Base-by-base conservation (phyloP, 2,888 invertebrate genomes). In the Epinotia brunnichana region DNA sequence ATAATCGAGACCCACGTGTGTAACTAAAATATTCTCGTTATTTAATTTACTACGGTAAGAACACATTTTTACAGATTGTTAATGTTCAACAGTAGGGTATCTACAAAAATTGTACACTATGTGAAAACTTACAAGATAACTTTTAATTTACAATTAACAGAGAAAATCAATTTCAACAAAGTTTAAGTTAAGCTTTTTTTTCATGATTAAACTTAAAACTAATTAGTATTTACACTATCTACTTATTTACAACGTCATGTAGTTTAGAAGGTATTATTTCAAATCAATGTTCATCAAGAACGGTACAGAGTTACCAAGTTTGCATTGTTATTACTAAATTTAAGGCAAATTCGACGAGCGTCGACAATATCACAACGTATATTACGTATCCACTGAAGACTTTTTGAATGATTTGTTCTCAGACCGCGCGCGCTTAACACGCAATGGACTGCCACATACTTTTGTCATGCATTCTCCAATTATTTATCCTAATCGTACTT, bases 1-100 rank as follows among this genome's bases (percentile, higher is more conserved):
- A 87, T 87, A 87, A 91, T 85, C 83, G 88, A 90, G 85, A 86
- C 77, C 82, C 71, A 77, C 79, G 80, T 89, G 86, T 90, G 90
- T 93, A 93, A 93, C 93, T 94, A 94, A 93, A 93, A 93, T 93
- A 93, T 92, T 91, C 86, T 91, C 91, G 88, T 93, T 93, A 94
- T 94, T 94, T 94, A 94, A 94, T 94, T 94, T 93, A 94, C 92
- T 93, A 93, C 82, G 85, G 88, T 93, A 93, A 94, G 94, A 94
- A 94, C 93, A 94, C 93, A 93, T 93, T 92, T 93, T 93, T 93
- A 94, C 93, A 94, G 89, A 92, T 92, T 93, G 93, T 94, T 94
- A 93, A 90, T 90, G 87, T 87, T 85, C 92, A 90, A 88, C 84
- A 88, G 86, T 93, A 72, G 72, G 67, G 56, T 73, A 92, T 93